These are phyloP conservation scores for Hypomecis punctinalis DNA, from an alignment of 2,888 invertebrate genomes.

Conservation along the genomic window DNA sequence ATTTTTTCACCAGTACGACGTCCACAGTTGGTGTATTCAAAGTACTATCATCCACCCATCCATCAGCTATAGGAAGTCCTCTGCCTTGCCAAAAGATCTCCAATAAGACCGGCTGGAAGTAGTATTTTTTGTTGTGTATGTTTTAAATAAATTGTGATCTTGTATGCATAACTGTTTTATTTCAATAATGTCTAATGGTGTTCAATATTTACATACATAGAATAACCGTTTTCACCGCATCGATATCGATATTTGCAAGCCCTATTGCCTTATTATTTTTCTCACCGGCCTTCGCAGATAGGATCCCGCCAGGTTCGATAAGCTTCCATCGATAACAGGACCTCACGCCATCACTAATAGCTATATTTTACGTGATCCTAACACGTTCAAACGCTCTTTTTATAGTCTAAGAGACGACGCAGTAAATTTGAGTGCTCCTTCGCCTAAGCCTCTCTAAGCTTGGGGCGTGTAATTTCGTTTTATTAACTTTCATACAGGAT, in stretches of 20 bases:
- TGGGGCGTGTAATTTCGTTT: conserved; percentile 66
- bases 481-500: conserved; percentile 68
- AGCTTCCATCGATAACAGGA: conserved; percentile 29
- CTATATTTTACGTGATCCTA: conserved; percentile 59
- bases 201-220: too few relatives aligned
- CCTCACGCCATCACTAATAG: conserved; percentile 37
- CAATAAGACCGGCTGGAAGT: too few relatives aligned
- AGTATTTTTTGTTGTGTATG: too few relatives aligned
- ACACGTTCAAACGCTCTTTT: conserved; percentile 65
- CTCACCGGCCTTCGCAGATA: neutral
- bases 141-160: too few relatives aligned
- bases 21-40: too few relatives aligned
- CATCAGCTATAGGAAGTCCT: too few relatives aligned
- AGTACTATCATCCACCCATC: too few relatives aligned
- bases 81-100: too few relatives aligned
- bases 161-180: too few relatives aligned
- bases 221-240: too few relatives aligned
- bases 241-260: neutral
- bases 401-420: conserved; percentile 66
- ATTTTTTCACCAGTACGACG: too few relatives aligned
- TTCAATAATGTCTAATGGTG: too few relatives aligned
- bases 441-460: conserved; percentile 60
- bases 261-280: neutral
- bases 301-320: conserved; percentile 7
- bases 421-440: conserved; percentile 70